Conservation (phyloP, 2,888 invertebrate genomes). For the Hydrotaea diabolus region DNA sequence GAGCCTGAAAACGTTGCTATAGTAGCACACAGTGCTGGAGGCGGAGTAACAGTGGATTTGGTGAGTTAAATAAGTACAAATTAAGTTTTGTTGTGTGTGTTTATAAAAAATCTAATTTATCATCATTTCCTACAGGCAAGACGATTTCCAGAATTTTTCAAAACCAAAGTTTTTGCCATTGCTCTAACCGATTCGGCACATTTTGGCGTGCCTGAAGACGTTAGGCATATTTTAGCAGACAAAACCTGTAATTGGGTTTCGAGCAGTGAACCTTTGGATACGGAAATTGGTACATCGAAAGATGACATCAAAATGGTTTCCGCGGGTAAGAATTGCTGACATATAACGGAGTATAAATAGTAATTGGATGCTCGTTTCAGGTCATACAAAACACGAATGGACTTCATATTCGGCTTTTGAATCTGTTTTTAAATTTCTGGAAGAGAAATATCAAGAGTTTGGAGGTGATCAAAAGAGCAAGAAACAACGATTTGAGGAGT, state of each 20-base stretch:
- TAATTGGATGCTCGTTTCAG: conserved; percentile 75
- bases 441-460: conserved; percentile 75
- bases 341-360: background rate
- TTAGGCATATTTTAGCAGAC: conserved; percentile 67
- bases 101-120: conserved; percentile 11
- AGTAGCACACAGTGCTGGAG: conserved; percentile 91
- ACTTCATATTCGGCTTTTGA: conserved; percentile 85
- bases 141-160: conserved; percentile 83
- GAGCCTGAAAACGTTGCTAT: conserved; percentile 85
- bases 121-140: conserved; percentile 80
- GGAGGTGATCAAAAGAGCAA: conserved; percentile 46
- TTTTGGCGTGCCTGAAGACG: conserved; percentile 69
- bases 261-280: conserved; percentile 82
- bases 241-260: conserved; percentile 85
- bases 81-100: background rate
- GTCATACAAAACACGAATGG: conserved; percentile 86
- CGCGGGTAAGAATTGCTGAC: conserved; percentile 81
- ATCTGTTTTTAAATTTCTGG: conserved; percentile 85
- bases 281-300: conserved; percentile 80
- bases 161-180: conserved; percentile 86
- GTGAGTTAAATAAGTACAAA: conserved; percentile 76
- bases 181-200: conserved; percentile 90
- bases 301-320: conserved; percentile 84
- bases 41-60: conserved; percentile 84
- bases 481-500: conserved; percentile 47